These are phyloP conservation scores for Cyrtorhinus lividipennis DNA, from an alignment of 1,140 invertebrate genomes.

Conservation along the genomic window DNA sequence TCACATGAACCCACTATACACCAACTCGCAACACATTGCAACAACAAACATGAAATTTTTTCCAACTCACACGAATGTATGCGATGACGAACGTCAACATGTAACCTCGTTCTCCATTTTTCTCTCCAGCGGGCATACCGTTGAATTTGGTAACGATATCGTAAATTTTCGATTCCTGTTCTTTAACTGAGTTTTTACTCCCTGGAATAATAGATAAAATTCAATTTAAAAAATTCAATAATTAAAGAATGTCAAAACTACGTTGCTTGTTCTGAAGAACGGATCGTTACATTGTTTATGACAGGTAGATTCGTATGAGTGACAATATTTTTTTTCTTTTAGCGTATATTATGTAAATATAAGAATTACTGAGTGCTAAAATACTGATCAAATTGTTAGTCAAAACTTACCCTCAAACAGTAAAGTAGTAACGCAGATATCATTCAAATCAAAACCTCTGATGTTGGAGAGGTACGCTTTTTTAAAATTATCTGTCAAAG, in stretches of 20 bases:
- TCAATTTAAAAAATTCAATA: constrained; percentile 13
- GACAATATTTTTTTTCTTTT: too few species aligned
- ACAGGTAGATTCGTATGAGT: too few species aligned
- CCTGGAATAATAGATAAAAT: constrained; percentile 31
- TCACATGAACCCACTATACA: too few species aligned
- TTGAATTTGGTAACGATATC: constrained; percentile 55
- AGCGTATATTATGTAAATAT: too few species aligned
- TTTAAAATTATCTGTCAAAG: constrained; percentile 63
- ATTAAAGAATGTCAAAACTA: neutral
- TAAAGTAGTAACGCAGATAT: constrained; percentile 81
- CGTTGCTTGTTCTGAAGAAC: too few species aligned
- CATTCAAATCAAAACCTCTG: constrained; percentile 71
- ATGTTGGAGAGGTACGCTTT: constrained; percentile 77
- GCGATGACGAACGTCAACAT: constrained; percentile 97
- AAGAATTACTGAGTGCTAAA: too few species aligned
- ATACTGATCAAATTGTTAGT: too few species aligned
- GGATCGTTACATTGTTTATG: too few species aligned
- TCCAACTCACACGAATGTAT: constrained; percentile 75
- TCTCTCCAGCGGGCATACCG: constrained; percentile 77
- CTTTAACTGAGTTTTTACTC: constrained; percentile 49
- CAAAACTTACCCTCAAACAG: constrained; percentile 74
- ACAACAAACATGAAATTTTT: too few species aligned
- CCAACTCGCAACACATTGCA: too few species aligned
- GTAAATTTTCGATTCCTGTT: constrained; percentile 69
- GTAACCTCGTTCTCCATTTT: constrained; percentile 89